Base-by-base conservation (phyloP, 2,888 invertebrate species). In the Elegia similella region DNA sequence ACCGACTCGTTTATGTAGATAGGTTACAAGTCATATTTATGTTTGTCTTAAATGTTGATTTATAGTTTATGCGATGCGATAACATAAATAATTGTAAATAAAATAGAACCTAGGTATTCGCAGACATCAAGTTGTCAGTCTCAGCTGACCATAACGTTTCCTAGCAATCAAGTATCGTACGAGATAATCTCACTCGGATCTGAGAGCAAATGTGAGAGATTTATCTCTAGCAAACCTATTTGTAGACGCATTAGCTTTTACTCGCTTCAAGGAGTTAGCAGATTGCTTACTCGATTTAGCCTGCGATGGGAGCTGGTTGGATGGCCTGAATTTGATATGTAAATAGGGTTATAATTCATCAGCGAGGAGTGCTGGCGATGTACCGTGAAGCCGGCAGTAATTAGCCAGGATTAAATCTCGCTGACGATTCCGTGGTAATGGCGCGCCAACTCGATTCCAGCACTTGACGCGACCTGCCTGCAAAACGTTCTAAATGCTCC, bases 361-460 rank as follows among this genome's bases (percentile, higher is more conserved):
- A 68, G 59, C 52, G 58, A 60, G 57, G 59, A 61, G 65, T 63
- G 56, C 69, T 61, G 61, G 68, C 66, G 73, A 75, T 69, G 74
- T 71, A 66, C 75, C 73, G 74, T 64, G 68, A 69, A 75, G 75
- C 72, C 71, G 73, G 65, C 67, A 71, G 80, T 80, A 85, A 88
- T 87, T 85, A 87, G 73, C 70, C 72, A 66, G 75, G 78, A 87
- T 83, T 84, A 80, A 84, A 83, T 81, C 68, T 69, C 61, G 75
- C 72, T 75, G 78, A 77, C 70, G 78, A 72, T 58, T 69, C 65
- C 62, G 60, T 63, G 66, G 70, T 74, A 79, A 78, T 78, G 69
- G 67, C 71, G 67, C 72, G 64, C 68, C 68, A 78, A 76, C 68
- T 79, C 72, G 67, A 72, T 76, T 70, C 68, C 69, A 71, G 68